Evolutionary conservation across 2,888 invertebrate genomes (phyloP), one percentile per base, ranked within the genome.

Genomic region (Eupithecia subumbrata): DNA sequence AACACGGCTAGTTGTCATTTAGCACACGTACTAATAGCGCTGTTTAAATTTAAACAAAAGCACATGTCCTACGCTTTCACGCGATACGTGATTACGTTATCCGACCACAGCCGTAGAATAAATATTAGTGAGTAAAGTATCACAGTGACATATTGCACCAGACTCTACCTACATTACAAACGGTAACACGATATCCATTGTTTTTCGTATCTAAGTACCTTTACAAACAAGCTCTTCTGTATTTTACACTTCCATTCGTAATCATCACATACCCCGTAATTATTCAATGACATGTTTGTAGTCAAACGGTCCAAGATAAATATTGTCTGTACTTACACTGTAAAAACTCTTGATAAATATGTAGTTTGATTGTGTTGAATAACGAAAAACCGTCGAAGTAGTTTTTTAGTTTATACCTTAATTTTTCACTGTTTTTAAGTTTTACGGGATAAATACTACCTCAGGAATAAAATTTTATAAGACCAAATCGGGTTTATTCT

Each of bases 1-100:
- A 90, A 88, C 87, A 88, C 88, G 88, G 89, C 88, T 91, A 84
- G 88, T 94, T 93, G 91, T 90, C 88, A 94, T 92, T 93, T 91
- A 85, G 90, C 87, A 87, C 93, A 90, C 93, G 92, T 89, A 87
- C 84, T 88, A 86, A 85, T 87, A 85, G 83, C 84, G 85, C 83
- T 84, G 85, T 85, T 86, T 86, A 67, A 67, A 60, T 60, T 52
- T 25, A 89, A 90, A 94, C 92, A 93, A 92, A 92, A 91, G 90
- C 89, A 90, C 86, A 87, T 86, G 91, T 88, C 83, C 83, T 82
- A 84, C 91, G 90, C 92, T 93, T 93, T 93, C 93, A 92, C 93
- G 91, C 86, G 82, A 81, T 68, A 68, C 43, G 43, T 68, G 43
- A 43, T 88, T 43, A 86, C 87, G 92, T 90, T 88, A 91, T 90